Conservation (phyloP, 2,113 vertebrate genomes). For the Aix galericulata region DNA sequence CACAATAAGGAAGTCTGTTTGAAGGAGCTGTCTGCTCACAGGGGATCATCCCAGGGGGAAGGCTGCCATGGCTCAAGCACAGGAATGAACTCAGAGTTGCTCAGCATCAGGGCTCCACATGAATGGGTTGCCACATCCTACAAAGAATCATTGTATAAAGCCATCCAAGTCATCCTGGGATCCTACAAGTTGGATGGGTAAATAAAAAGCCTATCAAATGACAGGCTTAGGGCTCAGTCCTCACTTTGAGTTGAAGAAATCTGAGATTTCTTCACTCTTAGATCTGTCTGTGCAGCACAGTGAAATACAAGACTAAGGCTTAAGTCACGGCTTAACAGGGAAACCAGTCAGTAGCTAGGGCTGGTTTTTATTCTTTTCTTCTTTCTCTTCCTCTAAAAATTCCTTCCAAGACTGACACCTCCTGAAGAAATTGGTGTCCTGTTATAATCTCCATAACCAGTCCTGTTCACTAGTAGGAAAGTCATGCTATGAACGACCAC, state of each 20-base stretch:
- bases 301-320: not conserved
- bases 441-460: not conserved
- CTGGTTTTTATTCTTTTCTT: not conserved
- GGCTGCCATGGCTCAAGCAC: not conserved
- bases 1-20: constrained; percentile 28
- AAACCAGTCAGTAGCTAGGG: not conserved
- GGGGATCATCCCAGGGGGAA: not conserved
- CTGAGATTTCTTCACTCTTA: not conserved
- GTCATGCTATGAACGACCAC: not conserved
- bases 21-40: not conserved
- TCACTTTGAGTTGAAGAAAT: rapidly evolving
- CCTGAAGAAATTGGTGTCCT: not conserved
- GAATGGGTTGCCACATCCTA: not conserved
- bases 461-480: not conserved
- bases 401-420: not conserved
- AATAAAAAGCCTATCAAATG: not conserved
- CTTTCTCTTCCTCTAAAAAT: not conserved
- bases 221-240: not conserved
- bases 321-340: rapidly evolving
- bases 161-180: not conserved
- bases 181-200: rapidly evolving
- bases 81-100: constrained; percentile 21
- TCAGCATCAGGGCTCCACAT: not conserved
- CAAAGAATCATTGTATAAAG: not conserved
- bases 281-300: not conserved